These are phyloP conservation scores for Gymnodraco acuticeps DNA, from an alignment of 2,797 vertebrate genomes.

Conservation along the genomic window DNA sequence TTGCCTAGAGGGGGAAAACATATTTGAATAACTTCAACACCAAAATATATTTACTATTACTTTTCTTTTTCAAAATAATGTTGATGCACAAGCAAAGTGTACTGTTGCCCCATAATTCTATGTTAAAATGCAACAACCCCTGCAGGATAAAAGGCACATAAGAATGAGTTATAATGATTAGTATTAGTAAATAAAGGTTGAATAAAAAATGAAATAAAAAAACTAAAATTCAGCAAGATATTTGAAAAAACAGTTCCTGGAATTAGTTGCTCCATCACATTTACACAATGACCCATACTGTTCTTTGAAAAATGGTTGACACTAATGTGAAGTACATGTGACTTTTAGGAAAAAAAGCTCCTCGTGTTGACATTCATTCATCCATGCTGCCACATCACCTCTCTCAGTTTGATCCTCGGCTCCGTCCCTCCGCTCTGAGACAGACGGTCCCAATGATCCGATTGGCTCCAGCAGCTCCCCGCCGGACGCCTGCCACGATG, in stretches of 20 bases:
- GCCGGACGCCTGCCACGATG: conserved; percentile 82
- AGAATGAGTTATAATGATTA: too few species aligned
- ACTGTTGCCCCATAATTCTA: background rate
- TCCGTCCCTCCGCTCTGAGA: conserved; percentile 43
- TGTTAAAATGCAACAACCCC: background rate
- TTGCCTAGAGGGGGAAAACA: background rate
- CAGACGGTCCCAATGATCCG: conserved; percentile 56
- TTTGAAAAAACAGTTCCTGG: background rate
- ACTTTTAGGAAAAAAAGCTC: background rate
- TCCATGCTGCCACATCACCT: conserved; percentile 11
- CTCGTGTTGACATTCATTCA: conserved; percentile 4
- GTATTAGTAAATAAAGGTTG: too few species aligned
- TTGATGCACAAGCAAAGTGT: background rate
- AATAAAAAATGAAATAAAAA: too few species aligned
- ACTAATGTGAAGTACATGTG: background rate
- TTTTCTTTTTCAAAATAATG: background rate
- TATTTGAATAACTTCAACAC: background rate
- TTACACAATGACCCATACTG: background rate
- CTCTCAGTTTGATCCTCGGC: conserved; percentile 41
- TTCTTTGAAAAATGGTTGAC: background rate
- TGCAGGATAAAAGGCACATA: background rate
- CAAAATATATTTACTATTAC: background rate
- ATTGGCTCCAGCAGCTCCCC: conserved; percentile 74
- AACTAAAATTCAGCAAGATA: background rate
- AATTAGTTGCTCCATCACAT: background rate